phyloP scores from a whole-genome alignment of 2,113 vertebrate species.

The Lonchura striata region DNA sequence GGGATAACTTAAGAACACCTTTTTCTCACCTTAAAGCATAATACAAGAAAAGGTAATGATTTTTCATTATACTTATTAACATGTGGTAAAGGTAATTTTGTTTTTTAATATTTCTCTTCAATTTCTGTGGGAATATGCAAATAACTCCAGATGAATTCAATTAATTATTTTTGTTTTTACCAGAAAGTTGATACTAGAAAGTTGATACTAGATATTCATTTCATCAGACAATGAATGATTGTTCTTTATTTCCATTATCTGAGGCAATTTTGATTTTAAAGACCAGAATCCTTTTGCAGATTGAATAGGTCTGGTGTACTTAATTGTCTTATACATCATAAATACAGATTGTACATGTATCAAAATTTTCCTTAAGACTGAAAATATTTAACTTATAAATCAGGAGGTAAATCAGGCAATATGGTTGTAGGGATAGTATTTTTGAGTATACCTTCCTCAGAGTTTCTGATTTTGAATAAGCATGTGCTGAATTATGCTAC shows the following conservation, averaged over 20 bases:
- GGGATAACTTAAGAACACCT: background rate
- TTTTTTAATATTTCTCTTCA: background rate
- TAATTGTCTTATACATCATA: background rate
- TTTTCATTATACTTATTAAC: background rate
- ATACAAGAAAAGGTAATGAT: background rate
- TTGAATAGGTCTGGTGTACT: background rate
- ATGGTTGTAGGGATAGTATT: fast-evolving
- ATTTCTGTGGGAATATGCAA: background rate
- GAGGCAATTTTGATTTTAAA: background rate
- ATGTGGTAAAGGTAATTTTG: background rate
- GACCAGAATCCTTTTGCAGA: background rate
- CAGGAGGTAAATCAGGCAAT: background rate
- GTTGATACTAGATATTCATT: background rate
- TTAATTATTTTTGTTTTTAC: background rate
- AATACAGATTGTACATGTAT: background rate
- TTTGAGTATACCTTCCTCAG: background rate
- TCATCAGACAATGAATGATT: background rate
- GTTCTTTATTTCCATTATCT: background rate
- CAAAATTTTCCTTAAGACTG: background rate
- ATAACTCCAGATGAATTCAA: background rate
- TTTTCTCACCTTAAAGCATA: background rate
- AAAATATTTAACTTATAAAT: background rate
- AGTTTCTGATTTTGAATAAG: background rate
- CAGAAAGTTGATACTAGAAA: background rate
- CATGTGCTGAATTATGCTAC: background rate